Conservation (phyloP, 2,797 vertebrate genomes). For the Hippocampus kuda region DNA sequence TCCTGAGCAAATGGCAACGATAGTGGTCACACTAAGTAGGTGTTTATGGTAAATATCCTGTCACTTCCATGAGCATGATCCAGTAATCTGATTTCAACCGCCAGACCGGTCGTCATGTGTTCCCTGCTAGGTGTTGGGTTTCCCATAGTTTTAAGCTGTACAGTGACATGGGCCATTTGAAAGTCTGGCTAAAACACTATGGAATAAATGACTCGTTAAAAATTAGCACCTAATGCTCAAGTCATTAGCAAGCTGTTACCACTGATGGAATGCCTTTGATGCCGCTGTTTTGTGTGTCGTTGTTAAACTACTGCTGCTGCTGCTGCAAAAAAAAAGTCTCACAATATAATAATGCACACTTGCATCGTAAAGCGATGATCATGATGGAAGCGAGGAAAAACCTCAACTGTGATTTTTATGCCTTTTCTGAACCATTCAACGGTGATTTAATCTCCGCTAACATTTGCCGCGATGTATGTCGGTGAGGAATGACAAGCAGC, state of each 20-base stretch:
- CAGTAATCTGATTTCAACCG: slow-evolving; percentile 61
- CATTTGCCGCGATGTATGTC: slow-evolving; percentile 2
- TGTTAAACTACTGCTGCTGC: neutral
- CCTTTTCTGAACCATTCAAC: slow-evolving; percentile 13
- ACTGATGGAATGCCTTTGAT: slow-evolving; percentile 63
- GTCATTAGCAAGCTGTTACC: slow-evolving; percentile 60
- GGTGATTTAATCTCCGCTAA: slow-evolving; percentile 12
- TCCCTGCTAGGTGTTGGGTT: slow-evolving; percentile 58
- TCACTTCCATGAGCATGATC: slow-evolving; percentile 47
- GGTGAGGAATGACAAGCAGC: slow-evolving; percentile 14
- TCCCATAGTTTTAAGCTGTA: slow-evolving; percentile 59
- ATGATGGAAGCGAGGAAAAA: neutral
- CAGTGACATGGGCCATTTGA: slow-evolving; percentile 59
- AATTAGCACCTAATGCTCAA: slow-evolving; percentile 62
- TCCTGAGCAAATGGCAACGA: slow-evolving; percentile 21
- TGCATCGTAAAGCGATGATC: slow-evolving; percentile 10
- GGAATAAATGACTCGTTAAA: slow-evolving; percentile 66
- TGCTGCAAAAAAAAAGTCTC: slow-evolving; percentile 14
- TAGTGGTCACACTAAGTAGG: slow-evolving; percentile 36
- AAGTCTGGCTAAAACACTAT: slow-evolving; percentile 63
- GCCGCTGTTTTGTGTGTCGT: slow-evolving; percentile 40
- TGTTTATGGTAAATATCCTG: slow-evolving; percentile 57
- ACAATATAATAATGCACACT: slow-evolving; percentile 15
- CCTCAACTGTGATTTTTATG: slow-evolving; percentile 10
- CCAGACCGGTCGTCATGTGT: slow-evolving; percentile 53